Evolutionary conservation across 1,140 invertebrate species (phyloP).

Genomic region (Calephelis virginiensis): DNA sequence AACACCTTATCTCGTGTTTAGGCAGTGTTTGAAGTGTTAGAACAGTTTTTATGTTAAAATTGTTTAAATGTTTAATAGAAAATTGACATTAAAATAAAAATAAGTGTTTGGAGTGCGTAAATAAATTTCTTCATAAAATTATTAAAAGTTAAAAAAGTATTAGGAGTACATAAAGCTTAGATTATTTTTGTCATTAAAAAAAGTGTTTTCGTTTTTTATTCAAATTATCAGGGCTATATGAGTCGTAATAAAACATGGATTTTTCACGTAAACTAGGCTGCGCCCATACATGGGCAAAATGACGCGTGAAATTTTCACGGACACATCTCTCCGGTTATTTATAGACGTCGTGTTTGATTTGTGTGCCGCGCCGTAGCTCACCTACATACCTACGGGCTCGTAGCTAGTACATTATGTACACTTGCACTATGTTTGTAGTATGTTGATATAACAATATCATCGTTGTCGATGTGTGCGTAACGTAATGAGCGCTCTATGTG

Average conservation of each 20-base stretch:
- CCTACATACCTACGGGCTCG: slow-evolving; percentile 67
- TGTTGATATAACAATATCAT: slow-evolving; percentile 63
- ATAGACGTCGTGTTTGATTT: slow-evolving; percentile 69
- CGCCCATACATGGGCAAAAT: slow-evolving; percentile 28
- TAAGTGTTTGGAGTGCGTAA: too few species aligned
- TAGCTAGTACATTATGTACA: slow-evolving; percentile 56
- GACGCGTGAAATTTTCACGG: slow-evolving; percentile 57
- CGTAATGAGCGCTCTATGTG: slow-evolving; percentile 74
- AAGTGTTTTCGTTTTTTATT: not conserved
- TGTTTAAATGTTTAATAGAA: not conserved
- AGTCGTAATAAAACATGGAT: not conserved
- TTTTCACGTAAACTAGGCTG: slow-evolving; percentile 19
- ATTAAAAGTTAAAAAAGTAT: too few species aligned
- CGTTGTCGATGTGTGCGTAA: slow-evolving; percentile 59
- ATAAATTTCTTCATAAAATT: too few species aligned
- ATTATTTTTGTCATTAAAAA: too few species aligned
- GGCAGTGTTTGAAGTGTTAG: slow-evolving; percentile 24
- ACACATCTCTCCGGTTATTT: slow-evolving; percentile 67
- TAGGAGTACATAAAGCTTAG: too few species aligned
- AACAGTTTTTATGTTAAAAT: not conserved
- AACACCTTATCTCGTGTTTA: slow-evolving; percentile 43
- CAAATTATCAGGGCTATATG: slow-evolving; percentile 9
- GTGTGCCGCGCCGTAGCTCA: slow-evolving; percentile 62
- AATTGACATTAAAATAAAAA: not conserved
- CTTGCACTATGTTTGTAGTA: slow-evolving; percentile 59